Base-by-base conservation (phyloP, 2,888 invertebrate genomes). In the Drosophila hamatofila region DNA sequence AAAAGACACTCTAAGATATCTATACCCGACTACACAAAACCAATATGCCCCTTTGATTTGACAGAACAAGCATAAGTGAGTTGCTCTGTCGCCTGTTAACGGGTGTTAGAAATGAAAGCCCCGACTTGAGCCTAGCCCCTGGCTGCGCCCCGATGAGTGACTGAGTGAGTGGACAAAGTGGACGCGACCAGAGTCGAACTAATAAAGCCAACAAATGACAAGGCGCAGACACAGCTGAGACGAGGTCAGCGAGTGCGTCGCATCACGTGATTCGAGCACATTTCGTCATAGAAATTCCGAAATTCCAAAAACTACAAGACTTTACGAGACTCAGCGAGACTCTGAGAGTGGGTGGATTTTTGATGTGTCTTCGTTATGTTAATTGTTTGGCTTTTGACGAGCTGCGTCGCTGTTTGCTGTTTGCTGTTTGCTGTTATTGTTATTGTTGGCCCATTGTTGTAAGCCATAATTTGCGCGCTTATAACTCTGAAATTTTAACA, bases 331-430 rank as follows among this genome's bases (percentile, higher is more conserved):
- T 9, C 33, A 4, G 14, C 8, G 59, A 33, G 59, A 41, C 25
- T 6, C 30, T 2, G 41, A 54, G 68, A 51, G 49, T 23, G 57
- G 63, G 73, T 72, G 70, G 72, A 73, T 80, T 85, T 88, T 90
- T 33, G 49, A 88, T 89, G 79, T 78, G 85, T 78, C 88, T 90
- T 83, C 80, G 83, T 89, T 90, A 89, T 83, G 89, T 88, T 90
- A 90, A 90, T 90, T 90, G 90, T 78, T 84, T 80, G 60, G 70
- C 65, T 78, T 82, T 82, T 81, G 83, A 65, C 68, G 62, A 60
- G 63, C 64, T 74, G 48, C 27, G 48, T 25, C 25, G 48, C 48
- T 6, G 9, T 25, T 44, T 21, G 42, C 23, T 21, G 23, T 16
- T 23, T 7, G 44, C 23, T 23, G 12, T 7, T 11, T 57, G 61